Conservation (phyloP, 2,113 vertebrate genomes). For the Dasyprocta punctata region DNA sequence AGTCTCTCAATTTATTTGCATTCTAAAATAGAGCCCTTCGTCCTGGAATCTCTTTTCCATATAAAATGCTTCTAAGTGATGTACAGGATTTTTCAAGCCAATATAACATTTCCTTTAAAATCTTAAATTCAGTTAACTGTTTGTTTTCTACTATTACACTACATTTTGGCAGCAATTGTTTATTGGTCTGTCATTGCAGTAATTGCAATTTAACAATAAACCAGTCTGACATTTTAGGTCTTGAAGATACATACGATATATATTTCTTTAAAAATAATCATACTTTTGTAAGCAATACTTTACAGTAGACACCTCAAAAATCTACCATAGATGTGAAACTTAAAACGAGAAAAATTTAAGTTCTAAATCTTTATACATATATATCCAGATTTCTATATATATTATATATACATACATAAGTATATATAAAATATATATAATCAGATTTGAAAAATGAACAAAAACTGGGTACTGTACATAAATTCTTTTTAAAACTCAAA, state of each 20-base stretch:
- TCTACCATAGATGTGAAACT: conserved; percentile 92
- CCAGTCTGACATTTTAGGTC: conserved; percentile 90
- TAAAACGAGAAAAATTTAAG: conserved; percentile 90
- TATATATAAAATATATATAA: conserved; percentile 94
- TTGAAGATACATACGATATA: conserved; percentile 91
- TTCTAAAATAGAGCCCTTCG: conserved; percentile 82
- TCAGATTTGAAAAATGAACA: conserved; percentile 90
- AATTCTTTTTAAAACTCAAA: conserved; percentile 92
- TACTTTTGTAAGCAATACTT: conserved; percentile 92
- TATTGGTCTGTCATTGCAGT: conserved; percentile 89
- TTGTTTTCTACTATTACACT: conserved; percentile 86
- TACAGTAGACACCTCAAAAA: conserved; percentile 91
- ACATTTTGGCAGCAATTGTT: conserved; percentile 88
- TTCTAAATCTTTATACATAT: conserved; percentile 91
- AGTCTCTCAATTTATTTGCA: conserved; percentile 85
- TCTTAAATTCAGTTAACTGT: conserved; percentile 80
- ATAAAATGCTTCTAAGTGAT: conserved; percentile 78
- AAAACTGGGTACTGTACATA: conserved; percentile 91
- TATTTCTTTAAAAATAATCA: conserved; percentile 92
- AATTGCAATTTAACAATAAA: conserved; percentile 91
- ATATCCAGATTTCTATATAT: conserved; percentile 90
- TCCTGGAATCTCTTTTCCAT: conserved; percentile 62
- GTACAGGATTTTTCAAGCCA: conserved; percentile 78
- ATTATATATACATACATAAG: conserved; percentile 91
- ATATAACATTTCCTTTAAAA: conserved; percentile 76